Evolutionary conservation across 2,888 invertebrate species (phyloP), one percentile per base, ranked within the genome.

Genomic region (Meteorus cinctellus): DNA sequence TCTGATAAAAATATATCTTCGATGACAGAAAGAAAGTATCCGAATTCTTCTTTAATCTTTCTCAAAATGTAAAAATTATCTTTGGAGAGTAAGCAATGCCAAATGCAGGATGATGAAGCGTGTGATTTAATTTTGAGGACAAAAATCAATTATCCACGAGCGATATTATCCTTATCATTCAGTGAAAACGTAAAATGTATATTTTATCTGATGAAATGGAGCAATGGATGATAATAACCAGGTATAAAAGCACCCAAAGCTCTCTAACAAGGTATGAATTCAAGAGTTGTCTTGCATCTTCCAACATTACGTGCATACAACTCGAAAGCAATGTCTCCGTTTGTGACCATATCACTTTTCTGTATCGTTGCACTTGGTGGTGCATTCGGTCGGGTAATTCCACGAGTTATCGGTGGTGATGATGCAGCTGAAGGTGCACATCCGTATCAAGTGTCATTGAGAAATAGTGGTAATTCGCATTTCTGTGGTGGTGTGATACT

Each of bases 401-500:
- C 72, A 36, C 73, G 79, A 27, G 55, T 79, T n/a, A 65, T 78
- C 6, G 79, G 78, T 29, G 77, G 77, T 10, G 34, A 34, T 10
- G 79, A 77, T 68, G 80, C 80, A 1, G 67, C 78, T 2, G 73
- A 80, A 31, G 75, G 75, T 6, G 66, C 71, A 14, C 75, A 77
- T 67, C 78, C 78, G 0, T 77, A 76, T 66, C 75, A 77, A 48
- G 76, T 75, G 16, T 77, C 78, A 5, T 55, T 80, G 12, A 66
- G 76, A 16, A 19, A 1, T 4, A 3, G 1, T 0, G 3, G 4
- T 4, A 29, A 48, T 14, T 62, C 34, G 0, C 79, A 79, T 51
- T 74, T 78, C 24, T 80, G 80, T 59, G 73, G 76, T 62, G 80
- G 79, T 29, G 77, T 78, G 2, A 79, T 80, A 27, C 19, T 80